Conservation (phyloP, 2,797 vertebrate species). For the Cyprinodon diabolis region DNA sequence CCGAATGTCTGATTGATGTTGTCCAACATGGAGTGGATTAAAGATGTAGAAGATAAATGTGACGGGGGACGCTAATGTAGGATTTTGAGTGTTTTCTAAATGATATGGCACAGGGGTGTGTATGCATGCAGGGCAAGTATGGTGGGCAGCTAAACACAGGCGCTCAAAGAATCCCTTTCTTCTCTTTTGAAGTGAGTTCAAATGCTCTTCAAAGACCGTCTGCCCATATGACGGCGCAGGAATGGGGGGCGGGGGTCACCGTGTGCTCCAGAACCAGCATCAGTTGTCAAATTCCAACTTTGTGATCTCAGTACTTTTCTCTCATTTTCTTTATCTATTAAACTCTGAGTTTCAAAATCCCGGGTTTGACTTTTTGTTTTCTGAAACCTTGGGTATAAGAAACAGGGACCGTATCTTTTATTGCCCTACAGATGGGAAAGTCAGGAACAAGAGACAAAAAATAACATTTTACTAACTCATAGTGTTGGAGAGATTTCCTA, state of each 20-base stretch:
- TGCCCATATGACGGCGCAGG: constrained; percentile 60
- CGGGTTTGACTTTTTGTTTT: background rate
- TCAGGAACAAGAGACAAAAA: too few relatives aligned
- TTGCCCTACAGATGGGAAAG: too few relatives aligned
- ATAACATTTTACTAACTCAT: too few relatives aligned
- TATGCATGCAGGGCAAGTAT: constrained; percentile 38
- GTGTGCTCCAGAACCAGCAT: constrained; percentile 58
- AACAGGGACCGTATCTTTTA: background rate
- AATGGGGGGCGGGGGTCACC: constrained; percentile 44
- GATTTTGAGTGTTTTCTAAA: constrained; percentile 33
- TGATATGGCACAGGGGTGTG: constrained; percentile 40
- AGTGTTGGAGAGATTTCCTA: too few relatives aligned
- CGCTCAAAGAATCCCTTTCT: constrained; percentile 82
- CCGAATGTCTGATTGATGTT: constrained; percentile 60
- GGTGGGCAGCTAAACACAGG: constrained; percentile 75
- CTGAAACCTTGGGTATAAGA: background rate
- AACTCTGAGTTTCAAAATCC: background rate
- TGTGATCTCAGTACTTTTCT: constrained; percentile 29
- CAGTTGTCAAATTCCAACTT: constrained; percentile 44
- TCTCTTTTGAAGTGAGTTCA: constrained; percentile 86
- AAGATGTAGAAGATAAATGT: constrained; percentile 31
- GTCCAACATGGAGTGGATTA: constrained; percentile 44
- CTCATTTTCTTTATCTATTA: background rate
- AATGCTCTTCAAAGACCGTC: constrained; percentile 84
- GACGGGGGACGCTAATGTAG: constrained; percentile 27